A percentile compares a stretch with the other conserved stretches of the same genome.
Evolutionary conservation across 2,113 vertebrate species (phyloP).

Genomic region (Anolis sagrei): DNA sequence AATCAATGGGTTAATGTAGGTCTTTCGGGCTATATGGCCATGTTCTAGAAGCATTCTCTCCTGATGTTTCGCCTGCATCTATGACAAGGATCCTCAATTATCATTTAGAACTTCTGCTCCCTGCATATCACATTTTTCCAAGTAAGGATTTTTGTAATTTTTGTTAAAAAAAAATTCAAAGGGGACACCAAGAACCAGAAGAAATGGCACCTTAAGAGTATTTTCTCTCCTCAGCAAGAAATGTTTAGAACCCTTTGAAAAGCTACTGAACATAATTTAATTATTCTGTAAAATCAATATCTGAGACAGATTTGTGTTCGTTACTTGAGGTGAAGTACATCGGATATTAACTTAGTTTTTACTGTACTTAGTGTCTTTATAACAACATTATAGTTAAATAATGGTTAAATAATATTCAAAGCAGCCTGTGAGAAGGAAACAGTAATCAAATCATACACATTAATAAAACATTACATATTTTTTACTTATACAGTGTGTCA

Average conservation of each 20-base stretch:
- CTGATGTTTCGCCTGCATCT: too few species aligned
- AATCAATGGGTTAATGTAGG: too few species aligned
- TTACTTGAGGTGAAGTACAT: constrained; percentile 4
- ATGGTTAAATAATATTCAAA: constrained; percentile 15
- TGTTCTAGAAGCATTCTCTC: too few species aligned
- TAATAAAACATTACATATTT: not conserved
- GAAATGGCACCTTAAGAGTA: not conserved
- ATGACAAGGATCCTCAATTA: too few species aligned
- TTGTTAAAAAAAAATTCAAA: not conserved
- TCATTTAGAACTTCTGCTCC: too few species aligned
- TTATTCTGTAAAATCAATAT: not conserved
- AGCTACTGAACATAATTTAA: not conserved
- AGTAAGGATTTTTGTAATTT: not conserved
- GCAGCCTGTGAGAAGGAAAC: constrained; percentile 15
- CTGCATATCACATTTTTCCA: too few species aligned
- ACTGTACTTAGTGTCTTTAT: constrained; percentile 6
- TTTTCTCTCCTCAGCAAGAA: not conserved
- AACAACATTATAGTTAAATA: not conserved
- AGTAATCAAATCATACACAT: constrained; percentile 5
- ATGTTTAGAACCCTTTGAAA: not conserved
- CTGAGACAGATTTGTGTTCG: constrained; percentile 21
- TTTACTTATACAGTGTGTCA: not conserved
- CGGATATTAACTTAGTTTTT: constrained; percentile 6
- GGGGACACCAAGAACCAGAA: not conserved
- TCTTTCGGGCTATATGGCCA: too few species aligned